These are phyloP conservation scores for Tetramorium bicarinatum DNA, from an alignment of 2,888 invertebrate species.

Conservation along the genomic window DNA sequence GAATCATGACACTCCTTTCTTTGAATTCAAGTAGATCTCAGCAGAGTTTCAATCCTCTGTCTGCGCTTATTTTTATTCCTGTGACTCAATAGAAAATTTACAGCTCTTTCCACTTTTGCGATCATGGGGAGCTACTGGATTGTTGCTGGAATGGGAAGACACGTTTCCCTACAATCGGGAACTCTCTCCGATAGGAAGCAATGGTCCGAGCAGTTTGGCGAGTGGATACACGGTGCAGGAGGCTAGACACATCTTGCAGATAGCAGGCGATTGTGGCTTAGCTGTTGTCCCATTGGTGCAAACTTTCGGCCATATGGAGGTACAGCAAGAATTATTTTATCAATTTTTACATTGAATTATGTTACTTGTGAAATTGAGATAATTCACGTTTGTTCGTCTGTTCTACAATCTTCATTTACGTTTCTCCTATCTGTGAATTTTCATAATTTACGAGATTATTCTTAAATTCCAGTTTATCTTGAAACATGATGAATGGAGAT, in stretches of 20 bases:
- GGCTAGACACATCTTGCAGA: slow-evolving; percentile 89
- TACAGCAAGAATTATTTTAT: slow-evolving; percentile 63
- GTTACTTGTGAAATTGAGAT: neutral
- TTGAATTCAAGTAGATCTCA: neutral
- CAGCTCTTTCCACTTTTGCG: slow-evolving; percentile 89
- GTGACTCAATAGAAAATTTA: slow-evolving; percentile 19
- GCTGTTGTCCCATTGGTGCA: slow-evolving; percentile 94
- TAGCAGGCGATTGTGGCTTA: slow-evolving; percentile 90
- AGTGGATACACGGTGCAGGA: slow-evolving; percentile 90
- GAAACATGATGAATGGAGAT: slow-evolving; percentile 90
- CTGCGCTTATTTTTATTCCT: slow-evolving; percentile 35
- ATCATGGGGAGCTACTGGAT: slow-evolving; percentile 92
- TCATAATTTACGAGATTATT: neutral
- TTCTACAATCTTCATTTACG: neutral
- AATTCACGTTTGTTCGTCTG: neutral
- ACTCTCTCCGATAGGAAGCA: slow-evolving; percentile 89
- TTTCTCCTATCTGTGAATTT: neutral
- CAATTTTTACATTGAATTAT: neutral
- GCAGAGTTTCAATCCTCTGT: neutral
- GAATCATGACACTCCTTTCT: neutral
- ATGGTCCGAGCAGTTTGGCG: slow-evolving; percentile 81
- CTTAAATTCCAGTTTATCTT: slow-evolving; percentile 89
- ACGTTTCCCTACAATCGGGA: slow-evolving; percentile 93
- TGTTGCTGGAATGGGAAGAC: slow-evolving; percentile 96
- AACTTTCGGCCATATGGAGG: slow-evolving; percentile 95